phyloP scores from a whole-genome alignment of 2,113 vertebrate genomes.

The Sturnira hondurensis region DNA sequence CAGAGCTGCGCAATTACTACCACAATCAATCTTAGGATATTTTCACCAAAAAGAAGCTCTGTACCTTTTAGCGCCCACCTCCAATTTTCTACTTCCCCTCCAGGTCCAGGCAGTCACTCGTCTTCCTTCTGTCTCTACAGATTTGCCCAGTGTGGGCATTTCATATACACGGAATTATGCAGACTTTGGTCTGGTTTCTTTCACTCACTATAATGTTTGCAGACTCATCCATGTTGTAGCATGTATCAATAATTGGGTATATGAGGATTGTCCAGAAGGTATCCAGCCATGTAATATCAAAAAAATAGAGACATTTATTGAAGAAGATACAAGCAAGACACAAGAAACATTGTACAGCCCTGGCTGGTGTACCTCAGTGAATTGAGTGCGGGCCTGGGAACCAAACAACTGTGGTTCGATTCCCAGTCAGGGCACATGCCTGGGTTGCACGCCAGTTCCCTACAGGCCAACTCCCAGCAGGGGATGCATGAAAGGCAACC shows the following conservation, averaged over 20 bases:
- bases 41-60: neutral
- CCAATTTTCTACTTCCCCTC: neutral
- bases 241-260: neutral
- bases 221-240: neutral
- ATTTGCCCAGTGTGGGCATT: neutral
- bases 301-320: too few relatives aligned
- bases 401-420: too few relatives aligned
- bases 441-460: too few relatives aligned
- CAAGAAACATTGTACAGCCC: too few relatives aligned
- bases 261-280: too few relatives aligned
- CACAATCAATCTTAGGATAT: neutral
- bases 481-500: too few relatives aligned
- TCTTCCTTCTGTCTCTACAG: neutral
- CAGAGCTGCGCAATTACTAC: neutral
- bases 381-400: too few relatives aligned
- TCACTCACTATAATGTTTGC: neutral
- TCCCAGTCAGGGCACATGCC: too few relatives aligned
- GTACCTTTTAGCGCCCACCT: neutral
- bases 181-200: neutral
- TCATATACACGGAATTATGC: neutral
- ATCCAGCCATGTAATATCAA: too few relatives aligned
- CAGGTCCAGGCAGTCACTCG: neutral
- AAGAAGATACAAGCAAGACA: too few relatives aligned
- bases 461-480: too few relatives aligned
- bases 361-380: too few relatives aligned